phyloP scores from a whole-genome alignment of 2,888 invertebrate genomes.

The Opisthograptis luteolata region DNA sequence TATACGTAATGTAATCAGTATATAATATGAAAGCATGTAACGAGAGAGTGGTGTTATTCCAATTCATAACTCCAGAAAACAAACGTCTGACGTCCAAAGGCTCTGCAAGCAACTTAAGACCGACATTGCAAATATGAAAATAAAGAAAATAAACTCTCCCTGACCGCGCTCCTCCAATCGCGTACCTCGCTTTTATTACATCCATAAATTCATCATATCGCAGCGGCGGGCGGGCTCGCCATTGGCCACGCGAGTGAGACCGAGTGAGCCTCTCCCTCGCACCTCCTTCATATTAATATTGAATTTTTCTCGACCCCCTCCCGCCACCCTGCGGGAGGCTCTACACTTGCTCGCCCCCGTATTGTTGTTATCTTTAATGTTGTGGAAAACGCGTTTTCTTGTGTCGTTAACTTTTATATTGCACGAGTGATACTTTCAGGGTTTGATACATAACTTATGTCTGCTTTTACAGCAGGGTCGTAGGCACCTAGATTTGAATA shows the following conservation, averaged over 20 bases:
- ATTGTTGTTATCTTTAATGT: conserved; percentile 85
- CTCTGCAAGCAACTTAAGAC: conserved; percentile 67
- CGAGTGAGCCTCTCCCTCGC: conserved; percentile 81
- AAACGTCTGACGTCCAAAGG: conserved; percentile 62
- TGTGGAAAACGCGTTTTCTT: conserved; percentile 85
- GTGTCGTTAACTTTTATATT: conserved; percentile 85
- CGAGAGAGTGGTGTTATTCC: conserved; percentile 41
- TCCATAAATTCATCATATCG: conserved; percentile 93
- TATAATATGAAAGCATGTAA: conserved; percentile 31
- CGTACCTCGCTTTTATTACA: conserved; percentile 89
- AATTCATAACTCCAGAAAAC: conserved; percentile 48
- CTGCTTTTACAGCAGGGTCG: conserved; percentile 36
- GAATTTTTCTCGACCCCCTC: conserved; percentile 88
- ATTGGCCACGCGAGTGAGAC: conserved; percentile 84
- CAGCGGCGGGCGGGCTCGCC: conserved; percentile 79
- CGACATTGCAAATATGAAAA: conserved; percentile 82
- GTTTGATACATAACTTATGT: conserved; percentile 80
- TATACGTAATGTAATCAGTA: conserved; percentile 11
- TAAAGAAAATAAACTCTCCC: conserved; percentile 84
- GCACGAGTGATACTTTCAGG: conserved; percentile 83
- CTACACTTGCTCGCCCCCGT: conserved; percentile 83
- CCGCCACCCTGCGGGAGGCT: conserved; percentile 82
- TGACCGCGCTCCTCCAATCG: conserved; percentile 86
- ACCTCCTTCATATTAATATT: conserved; percentile 92
- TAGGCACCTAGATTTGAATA: conserved; percentile 8